These are phyloP conservation scores for Sclerodermus sp. DNA, from an alignment of 2,888 invertebrate genomes.

Conservation along the genomic window DNA sequence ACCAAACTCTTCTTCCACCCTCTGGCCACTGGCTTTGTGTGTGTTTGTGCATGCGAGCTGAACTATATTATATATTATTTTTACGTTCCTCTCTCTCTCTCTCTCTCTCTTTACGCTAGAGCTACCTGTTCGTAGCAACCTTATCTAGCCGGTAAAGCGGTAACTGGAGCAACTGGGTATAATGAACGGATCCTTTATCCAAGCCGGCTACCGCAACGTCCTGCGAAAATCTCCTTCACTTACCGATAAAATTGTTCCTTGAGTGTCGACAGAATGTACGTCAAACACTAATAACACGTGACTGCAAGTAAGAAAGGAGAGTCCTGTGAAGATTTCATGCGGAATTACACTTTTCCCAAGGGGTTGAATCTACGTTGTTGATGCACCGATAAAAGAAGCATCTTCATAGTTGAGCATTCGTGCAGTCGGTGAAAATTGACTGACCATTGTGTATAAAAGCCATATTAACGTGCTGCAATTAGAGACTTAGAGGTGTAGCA, in stretches of 20 bases:
- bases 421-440: too few species aligned
- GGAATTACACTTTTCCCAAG: too few species aligned
- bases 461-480: too few species aligned
- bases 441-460: too few species aligned
- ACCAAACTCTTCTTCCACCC: conserved; percentile 3
- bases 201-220: conserved; percentile 4
- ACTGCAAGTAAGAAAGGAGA: background rate
- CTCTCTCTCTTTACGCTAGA: conserved; percentile 31
- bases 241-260: background rate
- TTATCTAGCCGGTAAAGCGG: conserved; percentile 30
- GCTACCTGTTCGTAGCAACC: conserved; percentile 10
- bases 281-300: background rate
- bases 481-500: too few species aligned
- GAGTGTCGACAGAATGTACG: background rate
- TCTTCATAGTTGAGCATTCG: too few species aligned
- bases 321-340: too few species aligned
- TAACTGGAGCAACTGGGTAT: conserved; percentile 41
- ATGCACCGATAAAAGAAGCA: too few species aligned
- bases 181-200: conserved; percentile 32
- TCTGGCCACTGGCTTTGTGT: background rate
- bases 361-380: too few species aligned
- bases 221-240: background rate
- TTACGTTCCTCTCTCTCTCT: conserved; percentile 43
- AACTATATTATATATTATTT: conserved; percentile 50
- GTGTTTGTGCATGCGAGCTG: conserved; percentile 1